phyloP scores from a whole-genome alignment of 92 coral and sea anemone species.

The Siderastrea radians region DNA sequence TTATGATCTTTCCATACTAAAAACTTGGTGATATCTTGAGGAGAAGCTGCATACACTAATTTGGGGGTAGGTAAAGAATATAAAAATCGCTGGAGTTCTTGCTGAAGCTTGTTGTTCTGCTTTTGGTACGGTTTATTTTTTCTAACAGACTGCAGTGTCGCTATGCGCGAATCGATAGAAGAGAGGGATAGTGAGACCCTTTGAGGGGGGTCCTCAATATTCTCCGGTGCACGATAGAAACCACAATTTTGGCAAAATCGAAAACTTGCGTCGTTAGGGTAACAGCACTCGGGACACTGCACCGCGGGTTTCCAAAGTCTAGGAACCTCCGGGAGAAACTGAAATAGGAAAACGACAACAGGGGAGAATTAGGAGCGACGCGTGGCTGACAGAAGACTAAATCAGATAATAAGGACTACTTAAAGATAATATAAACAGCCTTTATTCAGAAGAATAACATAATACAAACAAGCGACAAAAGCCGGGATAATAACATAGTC shows the following conservation, averaged over 20 bases:
- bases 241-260: slow-evolving; percentile 68
- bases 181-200: slow-evolving; percentile 4
- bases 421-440: no score
- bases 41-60: slow-evolving; percentile 46
- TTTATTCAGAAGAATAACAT: no score
- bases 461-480: no score
- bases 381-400: background rate
- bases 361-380: background rate
- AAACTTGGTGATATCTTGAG: slow-evolving; percentile 55
- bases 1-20: slow-evolving; percentile 64
- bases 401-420: no score
- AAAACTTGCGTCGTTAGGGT: slow-evolving; percentile 69
- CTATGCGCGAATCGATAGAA: slow-evolving; percentile 2
- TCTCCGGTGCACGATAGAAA: background rate
- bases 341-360: no score
- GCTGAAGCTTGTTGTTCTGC: slow-evolving; percentile 38
- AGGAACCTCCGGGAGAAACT: slow-evolving; percentile 17
- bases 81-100: slow-evolving; percentile 47
- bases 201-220: slow-evolving; percentile 3
- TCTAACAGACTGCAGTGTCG: background rate
- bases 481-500: no score
- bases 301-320: slow-evolving; percentile 68
- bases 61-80: slow-evolving; percentile 61
- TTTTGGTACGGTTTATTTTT: slow-evolving; percentile 52
- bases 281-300: slow-evolving; percentile 61